phyloP scores from a whole-genome alignment of 2,113 vertebrate genomes.

The Cettia cetti region DNA sequence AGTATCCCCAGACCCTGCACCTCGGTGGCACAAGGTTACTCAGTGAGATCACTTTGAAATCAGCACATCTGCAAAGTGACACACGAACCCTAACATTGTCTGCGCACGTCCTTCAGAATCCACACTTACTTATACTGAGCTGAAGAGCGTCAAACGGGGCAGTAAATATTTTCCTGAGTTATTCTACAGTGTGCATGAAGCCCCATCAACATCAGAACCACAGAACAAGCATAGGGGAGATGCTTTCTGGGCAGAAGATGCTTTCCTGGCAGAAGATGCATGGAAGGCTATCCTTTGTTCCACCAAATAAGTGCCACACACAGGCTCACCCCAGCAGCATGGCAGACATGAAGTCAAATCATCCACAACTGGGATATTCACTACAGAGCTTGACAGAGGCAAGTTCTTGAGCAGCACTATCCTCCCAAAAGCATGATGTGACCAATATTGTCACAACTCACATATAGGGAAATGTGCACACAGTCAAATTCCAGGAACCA shows the following conservation, averaged over 20 bases:
- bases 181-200: rapidly evolving
- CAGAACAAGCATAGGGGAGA: background rate
- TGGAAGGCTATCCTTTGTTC: rapidly evolving
- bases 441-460: background rate
- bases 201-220: background rate
- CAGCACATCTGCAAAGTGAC: background rate
- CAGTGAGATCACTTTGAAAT: background rate
- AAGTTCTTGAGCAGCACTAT: background rate
- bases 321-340: background rate
- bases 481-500: background rate
- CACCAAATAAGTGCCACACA: rapidly evolving
- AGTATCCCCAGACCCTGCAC: background rate
- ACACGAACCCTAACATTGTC: no score
- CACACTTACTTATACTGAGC: background rate
- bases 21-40: background rate
- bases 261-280: background rate
- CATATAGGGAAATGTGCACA: background rate
- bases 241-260: background rate
- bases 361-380: background rate
- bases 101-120: background rate
- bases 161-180: background rate
- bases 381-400: background rate
- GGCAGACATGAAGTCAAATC: rapidly evolving
- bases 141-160: background rate
- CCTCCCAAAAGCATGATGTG: background rate